A percentile compares a stretch with the other conserved stretches of the same genome.
These are phyloP conservation scores for Troglohyphantes excavatus DNA, from an alignment of 2,888 invertebrate genomes.

Conservation along the genomic window DNA sequence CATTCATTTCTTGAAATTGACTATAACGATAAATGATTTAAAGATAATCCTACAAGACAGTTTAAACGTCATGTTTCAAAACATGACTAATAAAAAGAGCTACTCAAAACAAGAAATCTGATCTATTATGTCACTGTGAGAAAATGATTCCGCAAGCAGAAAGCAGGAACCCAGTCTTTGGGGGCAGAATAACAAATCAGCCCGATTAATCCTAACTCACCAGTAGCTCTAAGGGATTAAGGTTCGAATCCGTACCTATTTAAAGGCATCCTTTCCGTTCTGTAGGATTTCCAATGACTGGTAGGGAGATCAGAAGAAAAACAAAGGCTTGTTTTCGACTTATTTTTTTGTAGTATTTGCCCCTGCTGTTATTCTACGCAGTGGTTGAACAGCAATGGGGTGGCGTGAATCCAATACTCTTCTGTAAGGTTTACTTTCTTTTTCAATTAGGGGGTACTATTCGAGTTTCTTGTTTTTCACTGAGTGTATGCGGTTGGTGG, in stretches of 20 bases:
- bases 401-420: constrained; percentile 1
- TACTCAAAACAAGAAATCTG: constrained; percentile 7
- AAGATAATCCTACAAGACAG: too few relatives aligned
- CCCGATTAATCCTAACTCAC: constrained; percentile 54
- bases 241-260: constrained; percentile 39
- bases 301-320: too few relatives aligned
- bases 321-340: constrained; percentile 19
- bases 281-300: constrained; percentile 21
- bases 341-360: background rate
- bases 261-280: constrained; percentile 31
- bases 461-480: background rate
- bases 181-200: constrained; percentile 52
- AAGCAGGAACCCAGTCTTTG: constrained; percentile 6
- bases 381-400: background rate
- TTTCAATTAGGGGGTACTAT: background rate
- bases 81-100: constrained; percentile 20
- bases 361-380: background rate
- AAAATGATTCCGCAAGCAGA: constrained; percentile 7
- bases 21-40: too few relatives aligned
- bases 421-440: background rate
- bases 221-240: constrained; percentile 36
- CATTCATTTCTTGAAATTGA: too few relatives aligned
- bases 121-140: background rate
- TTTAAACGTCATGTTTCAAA: background rate
- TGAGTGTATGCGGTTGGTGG: too few relatives aligned